Evolutionary conservation across 2,113 vertebrate genomes (phyloP).

Genomic region (Dicrurus megarhynchus): DNA sequence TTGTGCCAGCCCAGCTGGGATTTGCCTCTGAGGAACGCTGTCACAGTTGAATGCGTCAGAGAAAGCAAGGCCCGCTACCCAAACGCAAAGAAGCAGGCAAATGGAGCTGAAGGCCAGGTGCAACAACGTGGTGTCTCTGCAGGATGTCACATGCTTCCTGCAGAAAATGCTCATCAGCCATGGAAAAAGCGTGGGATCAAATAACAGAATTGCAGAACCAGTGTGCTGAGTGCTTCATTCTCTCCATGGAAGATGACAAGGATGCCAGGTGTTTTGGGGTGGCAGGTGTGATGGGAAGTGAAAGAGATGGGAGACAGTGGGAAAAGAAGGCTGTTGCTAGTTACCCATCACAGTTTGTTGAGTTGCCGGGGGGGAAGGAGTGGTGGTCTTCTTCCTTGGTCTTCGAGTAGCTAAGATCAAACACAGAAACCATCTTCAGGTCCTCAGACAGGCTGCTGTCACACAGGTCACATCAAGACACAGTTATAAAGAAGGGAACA

Average conservation of each 20-base stretch:
- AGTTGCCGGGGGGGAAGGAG: background rate
- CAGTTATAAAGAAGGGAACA: background rate
- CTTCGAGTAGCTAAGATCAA: conserved; percentile 21
- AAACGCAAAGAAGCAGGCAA: background rate
- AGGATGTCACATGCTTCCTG: background rate
- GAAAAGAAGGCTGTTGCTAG: background rate
- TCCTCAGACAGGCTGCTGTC: background rate
- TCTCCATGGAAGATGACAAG: background rate
- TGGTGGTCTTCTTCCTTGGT: conserved; percentile 1
- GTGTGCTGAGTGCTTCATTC: background rate
- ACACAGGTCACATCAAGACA: background rate
- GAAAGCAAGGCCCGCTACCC: background rate
- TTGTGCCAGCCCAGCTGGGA: background rate
- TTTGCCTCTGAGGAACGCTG: rapidly evolving
- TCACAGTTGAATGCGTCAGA: rapidly evolving
- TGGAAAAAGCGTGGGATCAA: background rate
- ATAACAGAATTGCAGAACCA: background rate
- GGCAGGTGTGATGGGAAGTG: background rate
- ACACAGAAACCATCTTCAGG: conserved; percentile 14
- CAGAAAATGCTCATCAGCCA: background rate
- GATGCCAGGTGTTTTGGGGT: background rate
- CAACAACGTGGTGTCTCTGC: rapidly evolving
- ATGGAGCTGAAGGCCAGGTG: background rate
- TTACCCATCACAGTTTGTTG: conserved; percentile 1
- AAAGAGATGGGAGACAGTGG: background rate